Conservation (phyloP, 1,140 invertebrate species). For the Monochamus saltuarius region DNA sequence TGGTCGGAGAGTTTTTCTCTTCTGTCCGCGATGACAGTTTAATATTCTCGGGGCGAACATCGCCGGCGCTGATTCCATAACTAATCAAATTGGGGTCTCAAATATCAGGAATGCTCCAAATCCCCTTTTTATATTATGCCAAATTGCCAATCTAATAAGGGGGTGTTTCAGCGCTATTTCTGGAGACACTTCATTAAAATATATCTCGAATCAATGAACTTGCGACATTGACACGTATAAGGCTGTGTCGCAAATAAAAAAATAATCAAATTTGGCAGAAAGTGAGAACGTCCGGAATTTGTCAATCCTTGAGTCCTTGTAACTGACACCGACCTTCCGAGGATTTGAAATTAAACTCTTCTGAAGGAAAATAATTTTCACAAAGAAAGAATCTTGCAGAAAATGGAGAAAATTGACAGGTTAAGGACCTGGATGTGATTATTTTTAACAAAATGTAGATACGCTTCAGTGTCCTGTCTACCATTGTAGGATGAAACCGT, state of each 20-base stretch:
- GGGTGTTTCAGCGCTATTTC: constrained; percentile 41
- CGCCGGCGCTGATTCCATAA: constrained; percentile 32
- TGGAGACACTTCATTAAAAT: constrained; percentile 38
- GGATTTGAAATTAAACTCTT: no score
- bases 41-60: constrained; percentile 37
- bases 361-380: no score
- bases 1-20: constrained; percentile 15
- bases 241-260: not conserved
- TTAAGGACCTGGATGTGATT: no score
- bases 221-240: constrained; percentile 16
- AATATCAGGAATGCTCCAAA: constrained; percentile 21
- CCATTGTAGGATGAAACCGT: no score
- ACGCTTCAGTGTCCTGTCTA: no score
- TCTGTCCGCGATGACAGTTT: constrained; percentile 38
- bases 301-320: no score
- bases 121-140: constrained; percentile 33
- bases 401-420: no score
- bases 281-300: no score
- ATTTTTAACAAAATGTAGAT: no score
- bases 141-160: constrained; percentile 42
- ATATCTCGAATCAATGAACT: constrained; percentile 26
- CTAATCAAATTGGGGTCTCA: constrained; percentile 38
- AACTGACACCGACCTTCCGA: no score
- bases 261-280: no score
- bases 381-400: no score